Evolutionary conservation across 23 tunicate genomes (phyloP), one percentile per base, ranked within the genome.

Genomic region (Halocynthia roretzi): DNA sequence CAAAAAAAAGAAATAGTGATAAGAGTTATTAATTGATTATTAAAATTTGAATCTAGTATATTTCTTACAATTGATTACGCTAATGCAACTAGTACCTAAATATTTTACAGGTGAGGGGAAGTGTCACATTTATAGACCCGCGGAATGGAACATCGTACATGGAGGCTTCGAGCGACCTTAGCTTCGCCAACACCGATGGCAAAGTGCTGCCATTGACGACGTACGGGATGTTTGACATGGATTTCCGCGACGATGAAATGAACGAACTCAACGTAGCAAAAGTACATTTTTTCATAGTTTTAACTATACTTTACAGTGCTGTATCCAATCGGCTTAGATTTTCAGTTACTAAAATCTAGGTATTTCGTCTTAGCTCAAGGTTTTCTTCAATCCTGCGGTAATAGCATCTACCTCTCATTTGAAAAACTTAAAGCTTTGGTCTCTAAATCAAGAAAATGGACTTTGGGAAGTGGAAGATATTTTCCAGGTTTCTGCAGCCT

Each of bases 201-300:
- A 23, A 61, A 62, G 70, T 58, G 56, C 70, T 65, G 22, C 70
- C 70, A 5, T 51, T 89, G 78, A 52, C 85, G 22, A 78, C 83
- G 5, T 89, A 89, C 44, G 96, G 88, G 76, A 84, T 89, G 88
- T 84, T 89, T 70, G 85, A 81, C 40, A 83, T 89, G 77, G 96
- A 84, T 57, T 80, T 83, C 57, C 48, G 86, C 21, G 58, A 76
- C 61, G 54, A 54, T 18, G 67, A 68, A 19, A 75, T 71, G 22
- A 73, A 19, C 6, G 80, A 80, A 63, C 76, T 89, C 31, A 78
- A 83, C 55, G 83, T 89, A 6, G 19, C 78, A 61, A 89, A 84
- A 50, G 96, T 89, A 69, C 61, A 88, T 71, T 11, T 40, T 58
- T 53, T 4, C 4, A n/a, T 58, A 58, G 15, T 58, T 58, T 14